phyloP scores from a whole-genome alignment of 92 coral and sea anemone genomes.

The Diadumene lineata region DNA sequence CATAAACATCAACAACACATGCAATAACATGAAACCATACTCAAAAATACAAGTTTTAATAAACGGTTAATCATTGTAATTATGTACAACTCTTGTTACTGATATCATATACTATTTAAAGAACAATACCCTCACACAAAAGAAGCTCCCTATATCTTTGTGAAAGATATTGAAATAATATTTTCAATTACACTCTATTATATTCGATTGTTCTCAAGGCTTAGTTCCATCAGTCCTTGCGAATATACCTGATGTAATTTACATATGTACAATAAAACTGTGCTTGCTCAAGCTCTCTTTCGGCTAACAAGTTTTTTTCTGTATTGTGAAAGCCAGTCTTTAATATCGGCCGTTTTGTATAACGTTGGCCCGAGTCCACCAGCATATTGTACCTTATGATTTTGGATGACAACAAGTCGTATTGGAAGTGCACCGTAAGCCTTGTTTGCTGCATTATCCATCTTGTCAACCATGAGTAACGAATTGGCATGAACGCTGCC shows the following conservation, averaged over 20 bases:
- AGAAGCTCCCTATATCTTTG: neutral
- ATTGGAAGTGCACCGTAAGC: constrained; percentile 91
- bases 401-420: constrained; percentile 70
- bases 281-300: constrained; percentile 23
- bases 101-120: neutral
- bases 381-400: constrained; percentile 66
- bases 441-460: constrained; percentile 69
- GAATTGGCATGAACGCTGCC: constrained; percentile 47
- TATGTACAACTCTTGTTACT: neutral
- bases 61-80: neutral
- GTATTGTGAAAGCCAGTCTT: constrained; percentile 61
- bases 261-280: no score
- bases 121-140: neutral
- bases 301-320: constrained; percentile 41
- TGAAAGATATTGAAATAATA: neutral
- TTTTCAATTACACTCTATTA: neutral
- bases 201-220: neutral
- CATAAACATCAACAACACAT: constrained; percentile 1
- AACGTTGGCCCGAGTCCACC: constrained; percentile 86
- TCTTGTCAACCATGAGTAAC: constrained; percentile 65
- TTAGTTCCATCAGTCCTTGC: neutral
- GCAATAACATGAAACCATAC: neutral
- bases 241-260: neutral
- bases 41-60: neutral
- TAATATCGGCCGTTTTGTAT: constrained; percentile 59